phyloP scores from a whole-genome alignment of 2,888 invertebrate species.

The Scrobipalpa atriplicella region DNA sequence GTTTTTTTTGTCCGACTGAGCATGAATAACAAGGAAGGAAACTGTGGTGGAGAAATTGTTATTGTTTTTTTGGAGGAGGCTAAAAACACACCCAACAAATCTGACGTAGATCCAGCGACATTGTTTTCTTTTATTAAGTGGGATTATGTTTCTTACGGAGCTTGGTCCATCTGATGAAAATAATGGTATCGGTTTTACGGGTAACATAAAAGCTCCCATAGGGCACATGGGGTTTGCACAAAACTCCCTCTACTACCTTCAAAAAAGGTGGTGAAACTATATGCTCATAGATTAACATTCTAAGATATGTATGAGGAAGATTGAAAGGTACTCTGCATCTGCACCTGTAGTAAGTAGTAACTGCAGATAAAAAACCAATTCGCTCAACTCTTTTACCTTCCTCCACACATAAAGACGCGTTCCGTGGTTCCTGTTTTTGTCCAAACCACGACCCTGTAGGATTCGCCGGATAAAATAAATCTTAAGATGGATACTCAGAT shows the following conservation, averaged over 20 bases:
- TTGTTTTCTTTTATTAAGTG: not conserved
- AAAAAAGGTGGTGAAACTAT: no score
- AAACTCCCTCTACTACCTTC: not conserved
- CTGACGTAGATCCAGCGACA: not conserved
- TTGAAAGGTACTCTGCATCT: no score
- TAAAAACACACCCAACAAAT: not conserved
- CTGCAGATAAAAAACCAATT: no score
- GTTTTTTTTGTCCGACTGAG: constrained; percentile 31
- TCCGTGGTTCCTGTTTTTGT: constrained; percentile 46
- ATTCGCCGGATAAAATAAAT: constrained; percentile 69
- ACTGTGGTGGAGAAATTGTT: not conserved
- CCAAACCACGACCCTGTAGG: constrained; percentile 42
- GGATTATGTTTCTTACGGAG: not conserved
- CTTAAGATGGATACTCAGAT: constrained; percentile 60
- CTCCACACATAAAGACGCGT: constrained; percentile 29
- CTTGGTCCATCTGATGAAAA: no score
- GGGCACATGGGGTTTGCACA: no score
- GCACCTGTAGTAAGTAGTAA: no score
- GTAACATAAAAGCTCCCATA: no score
- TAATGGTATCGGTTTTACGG: not conserved
- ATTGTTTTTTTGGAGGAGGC: constrained; percentile 9
- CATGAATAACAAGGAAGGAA: constrained; percentile 15
- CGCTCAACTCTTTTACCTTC: not conserved
- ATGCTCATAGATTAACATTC: no score
- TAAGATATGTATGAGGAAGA: no score